Conservation (phyloP, 2,113 vertebrate species). For the Nycticorax nycticorax region DNA sequence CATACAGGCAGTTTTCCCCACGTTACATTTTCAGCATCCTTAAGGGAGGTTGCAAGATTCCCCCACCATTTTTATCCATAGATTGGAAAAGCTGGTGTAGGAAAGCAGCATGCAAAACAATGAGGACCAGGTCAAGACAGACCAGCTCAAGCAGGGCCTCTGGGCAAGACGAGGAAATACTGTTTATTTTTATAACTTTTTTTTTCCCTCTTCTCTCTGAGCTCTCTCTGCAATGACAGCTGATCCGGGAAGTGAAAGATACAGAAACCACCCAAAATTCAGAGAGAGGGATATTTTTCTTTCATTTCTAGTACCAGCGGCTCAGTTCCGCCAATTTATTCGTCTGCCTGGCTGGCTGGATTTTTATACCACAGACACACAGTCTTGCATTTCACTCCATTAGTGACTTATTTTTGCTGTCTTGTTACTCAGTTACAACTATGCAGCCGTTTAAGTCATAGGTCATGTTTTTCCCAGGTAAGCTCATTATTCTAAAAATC, state of each 20-base stretch:
- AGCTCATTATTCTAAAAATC: conserved; percentile 15
- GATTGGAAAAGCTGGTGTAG: not conserved
- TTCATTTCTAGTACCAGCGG: not conserved
- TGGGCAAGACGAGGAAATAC: not conserved
- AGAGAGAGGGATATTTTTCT: not conserved
- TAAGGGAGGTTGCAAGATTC: not conserved
- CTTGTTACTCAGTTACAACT: not conserved
- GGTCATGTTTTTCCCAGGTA: conserved; percentile 8
- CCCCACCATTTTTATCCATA: not conserved
- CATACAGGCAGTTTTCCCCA: not conserved
- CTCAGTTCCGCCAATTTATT: not conserved
- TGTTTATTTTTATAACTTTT: not conserved
- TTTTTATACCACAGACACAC: not conserved
- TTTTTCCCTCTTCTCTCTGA: not conserved
- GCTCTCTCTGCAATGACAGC: not conserved
- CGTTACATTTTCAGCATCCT: not conserved
- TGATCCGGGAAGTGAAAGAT: not conserved
- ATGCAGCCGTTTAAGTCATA: not conserved
- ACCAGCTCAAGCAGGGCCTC: not conserved
- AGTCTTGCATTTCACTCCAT: not conserved
- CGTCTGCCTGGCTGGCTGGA: not conserved
- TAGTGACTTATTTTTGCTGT: conserved; percentile 11
- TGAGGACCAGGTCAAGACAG: not conserved
- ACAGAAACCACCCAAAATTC: not conserved
- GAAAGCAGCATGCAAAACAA: not conserved